These are phyloP conservation scores for Cliona cf. orientalis DNA, from an alignment of 37 sponge, comb jelly and placozoan genomes.

Conservation along the genomic window DNA sequence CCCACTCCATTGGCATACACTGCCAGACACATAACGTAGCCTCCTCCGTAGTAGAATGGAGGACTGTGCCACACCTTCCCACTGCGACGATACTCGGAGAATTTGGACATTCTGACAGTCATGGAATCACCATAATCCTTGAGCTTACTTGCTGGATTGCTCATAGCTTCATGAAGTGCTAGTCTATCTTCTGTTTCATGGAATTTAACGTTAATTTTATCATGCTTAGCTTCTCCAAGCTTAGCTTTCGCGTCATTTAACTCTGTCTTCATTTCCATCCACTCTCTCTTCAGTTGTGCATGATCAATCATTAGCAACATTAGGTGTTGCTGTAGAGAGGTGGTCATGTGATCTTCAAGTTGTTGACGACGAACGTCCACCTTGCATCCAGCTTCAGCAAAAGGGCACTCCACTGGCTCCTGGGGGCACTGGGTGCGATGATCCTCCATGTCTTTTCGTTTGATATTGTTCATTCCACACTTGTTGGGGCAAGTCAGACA, in stretches of 20 bases:
- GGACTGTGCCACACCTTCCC: not conserved
- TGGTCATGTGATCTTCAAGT: not conserved
- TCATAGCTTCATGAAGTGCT: too few relatives aligned
- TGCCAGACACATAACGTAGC: too few relatives aligned
- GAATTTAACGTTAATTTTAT: too few relatives aligned
- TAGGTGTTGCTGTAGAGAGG: not conserved
- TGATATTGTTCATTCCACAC: not conserved
- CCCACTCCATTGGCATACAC: conserved; percentile 11
- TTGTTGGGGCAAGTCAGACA: conserved; percentile 9
- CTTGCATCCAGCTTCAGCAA: not conserved
- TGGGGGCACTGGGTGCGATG: conserved; percentile 5
- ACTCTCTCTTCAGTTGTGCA: too few relatives aligned
- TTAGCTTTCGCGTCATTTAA: too few relatives aligned
- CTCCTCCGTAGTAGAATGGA: too few relatives aligned
- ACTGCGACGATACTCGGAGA: not conserved
- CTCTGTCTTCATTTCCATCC: too few relatives aligned
- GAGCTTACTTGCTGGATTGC: too few relatives aligned
- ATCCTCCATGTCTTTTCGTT: not conserved
- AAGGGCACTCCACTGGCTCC: not conserved
- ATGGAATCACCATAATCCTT: too few relatives aligned
- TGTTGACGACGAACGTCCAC: not conserved
- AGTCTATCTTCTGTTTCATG: too few relatives aligned
- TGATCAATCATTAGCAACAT: not conserved
- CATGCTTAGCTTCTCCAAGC: too few relatives aligned
- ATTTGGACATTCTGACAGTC: too few relatives aligned